Evolutionary conservation across 2,113 vertebrate species (phyloP).

Genomic region (Hemibagrus wyckioides): DNA sequence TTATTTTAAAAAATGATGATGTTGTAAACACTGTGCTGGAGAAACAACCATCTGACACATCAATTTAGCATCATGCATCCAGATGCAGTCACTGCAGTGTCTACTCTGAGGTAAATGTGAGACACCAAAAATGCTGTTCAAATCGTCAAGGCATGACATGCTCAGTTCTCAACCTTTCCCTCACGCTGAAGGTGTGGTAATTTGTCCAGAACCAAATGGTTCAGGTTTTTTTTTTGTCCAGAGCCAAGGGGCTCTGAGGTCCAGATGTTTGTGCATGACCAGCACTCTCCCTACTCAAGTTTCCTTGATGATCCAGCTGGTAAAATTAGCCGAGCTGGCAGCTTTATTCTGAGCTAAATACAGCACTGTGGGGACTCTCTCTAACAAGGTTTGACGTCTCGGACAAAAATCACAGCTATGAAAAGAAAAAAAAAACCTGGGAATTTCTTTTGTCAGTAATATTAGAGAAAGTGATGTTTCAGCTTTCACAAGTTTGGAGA

Average conservation of each 20-base stretch:
- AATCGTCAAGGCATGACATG: background rate
- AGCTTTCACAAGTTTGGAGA: background rate
- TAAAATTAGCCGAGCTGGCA: slow-evolving; percentile 9
- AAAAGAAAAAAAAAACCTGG: too few species aligned
- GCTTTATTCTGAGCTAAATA: background rate
- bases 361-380: background rate
- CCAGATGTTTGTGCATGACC: slow-evolving; percentile 5
- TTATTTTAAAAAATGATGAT: too few species aligned
- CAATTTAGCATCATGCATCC: background rate
- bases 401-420: background rate
- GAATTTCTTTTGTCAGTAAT: background rate
- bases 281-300: background rate
- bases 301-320: background rate
- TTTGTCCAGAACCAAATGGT: background rate
- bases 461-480: background rate
- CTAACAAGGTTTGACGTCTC: background rate
- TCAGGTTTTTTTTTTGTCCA: background rate
- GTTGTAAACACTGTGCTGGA: background rate
- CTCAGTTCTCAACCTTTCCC: background rate
- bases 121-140: background rate
- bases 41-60: background rate
- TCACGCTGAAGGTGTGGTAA: background rate
- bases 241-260: background rate
- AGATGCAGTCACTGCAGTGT: background rate
- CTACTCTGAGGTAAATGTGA: background rate